phyloP scores from a whole-genome alignment of 2,797 vertebrate genomes.

The Hemibagrus guttatus region DNA sequence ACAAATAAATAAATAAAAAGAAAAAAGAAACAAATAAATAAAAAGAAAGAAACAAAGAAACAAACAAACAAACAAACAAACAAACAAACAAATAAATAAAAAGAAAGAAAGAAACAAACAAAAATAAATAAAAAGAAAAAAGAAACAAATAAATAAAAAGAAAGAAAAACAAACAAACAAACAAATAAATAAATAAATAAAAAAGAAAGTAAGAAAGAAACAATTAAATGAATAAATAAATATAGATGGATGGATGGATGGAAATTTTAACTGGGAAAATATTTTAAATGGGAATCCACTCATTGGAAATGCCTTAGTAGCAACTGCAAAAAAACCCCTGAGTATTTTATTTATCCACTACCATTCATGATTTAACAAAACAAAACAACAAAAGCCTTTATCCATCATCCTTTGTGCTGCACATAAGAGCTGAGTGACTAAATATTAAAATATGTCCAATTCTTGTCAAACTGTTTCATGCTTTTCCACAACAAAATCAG shows the following conservation, averaged over 20 bases:
- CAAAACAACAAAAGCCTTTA: background rate
- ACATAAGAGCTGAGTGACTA: background rate
- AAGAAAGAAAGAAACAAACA: too few species aligned
- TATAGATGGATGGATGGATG: too few species aligned
- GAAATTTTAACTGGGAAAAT: too few species aligned
- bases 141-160: background rate
- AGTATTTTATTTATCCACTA: background rate
- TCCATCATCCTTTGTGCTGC: background rate
- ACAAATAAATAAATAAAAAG: background rate
- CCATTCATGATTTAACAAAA: background rate
- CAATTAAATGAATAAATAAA: background rate
- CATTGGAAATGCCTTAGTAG: background rate
- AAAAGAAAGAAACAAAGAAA: too few species aligned
- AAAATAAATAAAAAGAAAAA: background rate
- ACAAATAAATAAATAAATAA: too few species aligned
- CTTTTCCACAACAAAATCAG: conserved; percentile 9
- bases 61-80: background rate
- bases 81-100: too few species aligned
- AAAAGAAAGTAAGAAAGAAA: too few species aligned
- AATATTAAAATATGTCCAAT: background rate
- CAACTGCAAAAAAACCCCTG: background rate
- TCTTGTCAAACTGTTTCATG: background rate
- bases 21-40: background rate
- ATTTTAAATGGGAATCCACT: background rate
- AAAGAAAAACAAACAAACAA: too few species aligned